phyloP scores from a whole-genome alignment of 2,888 invertebrate genomes.

The Digitonthophagus gazella region DNA sequence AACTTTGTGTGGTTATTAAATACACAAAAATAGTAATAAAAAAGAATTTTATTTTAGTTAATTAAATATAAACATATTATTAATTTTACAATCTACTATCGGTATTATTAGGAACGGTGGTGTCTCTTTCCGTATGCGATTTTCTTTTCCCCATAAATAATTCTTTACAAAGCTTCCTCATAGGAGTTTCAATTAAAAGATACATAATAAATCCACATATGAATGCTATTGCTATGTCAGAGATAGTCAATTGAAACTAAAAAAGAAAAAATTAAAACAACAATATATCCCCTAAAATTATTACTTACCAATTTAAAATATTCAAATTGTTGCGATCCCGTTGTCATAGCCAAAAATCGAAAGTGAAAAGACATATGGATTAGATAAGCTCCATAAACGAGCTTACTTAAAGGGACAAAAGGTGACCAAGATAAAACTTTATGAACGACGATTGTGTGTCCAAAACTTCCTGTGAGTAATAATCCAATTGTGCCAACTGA shows the following conservation, averaged over 20 bases:
- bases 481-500: constrained; percentile 54
- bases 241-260: constrained; percentile 52
- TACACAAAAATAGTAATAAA: background rate
- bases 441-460: constrained; percentile 45
- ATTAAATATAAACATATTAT: too few species aligned
- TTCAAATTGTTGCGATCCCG: constrained; percentile 51
- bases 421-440: constrained; percentile 58
- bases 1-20: too few species aligned
- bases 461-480: constrained; percentile 56
- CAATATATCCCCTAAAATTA: background rate
- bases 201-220: constrained; percentile 53
- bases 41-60: background rate
- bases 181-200: constrained; percentile 57
- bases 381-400: constrained; percentile 61
- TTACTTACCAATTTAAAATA: constrained; percentile 47
- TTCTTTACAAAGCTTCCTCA: constrained; percentile 52
- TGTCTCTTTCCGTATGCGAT: background rate
- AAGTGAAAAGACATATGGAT: constrained; percentile 57
- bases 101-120: constrained; percentile 4
- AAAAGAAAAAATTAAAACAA: constrained; percentile 34
- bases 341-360: constrained; percentile 53
- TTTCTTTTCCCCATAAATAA: constrained; percentile 35
- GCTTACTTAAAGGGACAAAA: constrained; percentile 59
- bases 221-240: constrained; percentile 54
- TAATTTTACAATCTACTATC: constrained; percentile 1